Conservation (phyloP, 2,888 invertebrate genomes). For the Eilema sororculum region DNA sequence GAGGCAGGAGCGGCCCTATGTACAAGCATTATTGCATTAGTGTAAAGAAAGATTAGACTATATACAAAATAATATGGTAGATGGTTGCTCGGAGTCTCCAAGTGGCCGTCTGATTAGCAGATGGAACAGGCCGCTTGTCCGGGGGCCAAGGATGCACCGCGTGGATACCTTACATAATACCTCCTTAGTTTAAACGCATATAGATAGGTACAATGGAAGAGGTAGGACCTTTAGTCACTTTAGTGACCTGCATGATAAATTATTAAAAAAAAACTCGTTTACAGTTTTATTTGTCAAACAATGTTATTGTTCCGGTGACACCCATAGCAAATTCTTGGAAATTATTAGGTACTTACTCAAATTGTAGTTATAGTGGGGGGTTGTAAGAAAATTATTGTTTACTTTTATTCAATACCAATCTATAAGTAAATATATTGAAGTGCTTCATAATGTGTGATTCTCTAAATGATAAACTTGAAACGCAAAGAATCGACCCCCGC, state of each 20-base stretch:
- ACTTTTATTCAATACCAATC: background rate
- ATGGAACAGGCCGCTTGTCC: too few species aligned
- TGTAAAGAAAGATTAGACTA: too few species aligned
- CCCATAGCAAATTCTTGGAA: background rate
- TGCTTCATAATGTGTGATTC: background rate
- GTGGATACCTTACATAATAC: too few species aligned
- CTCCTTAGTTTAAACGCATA: too few species aligned
- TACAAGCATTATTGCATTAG: too few species aligned
- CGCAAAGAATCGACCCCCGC: slow-evolving; percentile 77
- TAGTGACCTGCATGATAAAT: background rate
- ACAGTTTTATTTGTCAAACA: slow-evolving; percentile 1
- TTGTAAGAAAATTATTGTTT: background rate
- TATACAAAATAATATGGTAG: too few species aligned
- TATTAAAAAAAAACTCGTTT: background rate
- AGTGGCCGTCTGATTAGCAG: too few species aligned
- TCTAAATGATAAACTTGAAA: slow-evolving; percentile 77
- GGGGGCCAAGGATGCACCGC: too few species aligned
- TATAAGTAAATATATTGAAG: background rate
- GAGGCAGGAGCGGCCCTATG: too few species aligned
- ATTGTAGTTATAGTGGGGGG: background rate
- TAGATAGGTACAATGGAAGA: too few species aligned
- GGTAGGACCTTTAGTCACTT: too few species aligned
- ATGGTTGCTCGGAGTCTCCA: too few species aligned
- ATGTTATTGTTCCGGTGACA: background rate
- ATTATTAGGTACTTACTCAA: background rate